phyloP scores from a whole-genome alignment of 2,888 invertebrate genomes.

The Ecdyonurus torrentis region DNA sequence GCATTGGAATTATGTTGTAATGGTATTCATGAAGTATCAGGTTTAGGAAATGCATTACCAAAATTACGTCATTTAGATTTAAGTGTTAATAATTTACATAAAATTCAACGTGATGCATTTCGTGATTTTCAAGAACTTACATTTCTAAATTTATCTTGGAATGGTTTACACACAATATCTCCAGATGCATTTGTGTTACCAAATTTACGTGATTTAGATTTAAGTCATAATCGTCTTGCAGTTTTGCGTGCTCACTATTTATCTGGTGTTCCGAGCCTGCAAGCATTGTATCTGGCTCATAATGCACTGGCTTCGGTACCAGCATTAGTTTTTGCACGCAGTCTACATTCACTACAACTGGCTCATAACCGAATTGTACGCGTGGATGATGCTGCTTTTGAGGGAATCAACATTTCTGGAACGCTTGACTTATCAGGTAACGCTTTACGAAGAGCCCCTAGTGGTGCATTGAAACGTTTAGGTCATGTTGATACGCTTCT shows the following conservation, averaged over 20 bases:
- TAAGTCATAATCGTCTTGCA: slow-evolving; percentile 14
- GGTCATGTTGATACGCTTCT: slow-evolving; percentile 13
- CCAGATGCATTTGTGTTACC: slow-evolving; percentile 14
- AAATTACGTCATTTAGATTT: slow-evolving; percentile 14
- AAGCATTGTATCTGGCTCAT: slow-evolving; percentile 13
- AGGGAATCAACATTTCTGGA: slow-evolving; percentile 14
- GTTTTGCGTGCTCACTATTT: slow-evolving; percentile 14
- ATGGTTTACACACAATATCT: slow-evolving; percentile 15
- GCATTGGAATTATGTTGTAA: slow-evolving; percentile 11
- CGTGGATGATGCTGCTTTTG: slow-evolving; percentile 15
- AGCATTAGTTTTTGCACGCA: slow-evolving; percentile 12
- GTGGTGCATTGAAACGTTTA: slow-evolving; percentile 13
- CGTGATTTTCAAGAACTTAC: slow-evolving; percentile 14
- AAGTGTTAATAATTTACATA: slow-evolving; percentile 14
- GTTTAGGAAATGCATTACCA: slow-evolving; percentile 13
- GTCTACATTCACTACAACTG: slow-evolving; percentile 12
- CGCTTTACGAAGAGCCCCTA: slow-evolving; percentile 14
- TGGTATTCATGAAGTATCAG: slow-evolving; percentile 12
- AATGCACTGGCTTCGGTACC: slow-evolving; percentile 14
- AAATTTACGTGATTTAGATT: slow-evolving; percentile 13
- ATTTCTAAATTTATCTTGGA: slow-evolving; percentile 14
- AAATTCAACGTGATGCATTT: slow-evolving; percentile 14
- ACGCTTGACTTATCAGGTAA: slow-evolving; percentile 15
- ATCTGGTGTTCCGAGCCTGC: slow-evolving; percentile 12
- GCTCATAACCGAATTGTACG: slow-evolving; percentile 15